Base-by-base conservation (phyloP, 2,113 vertebrate species). In the Pandion haliaetus region DNA sequence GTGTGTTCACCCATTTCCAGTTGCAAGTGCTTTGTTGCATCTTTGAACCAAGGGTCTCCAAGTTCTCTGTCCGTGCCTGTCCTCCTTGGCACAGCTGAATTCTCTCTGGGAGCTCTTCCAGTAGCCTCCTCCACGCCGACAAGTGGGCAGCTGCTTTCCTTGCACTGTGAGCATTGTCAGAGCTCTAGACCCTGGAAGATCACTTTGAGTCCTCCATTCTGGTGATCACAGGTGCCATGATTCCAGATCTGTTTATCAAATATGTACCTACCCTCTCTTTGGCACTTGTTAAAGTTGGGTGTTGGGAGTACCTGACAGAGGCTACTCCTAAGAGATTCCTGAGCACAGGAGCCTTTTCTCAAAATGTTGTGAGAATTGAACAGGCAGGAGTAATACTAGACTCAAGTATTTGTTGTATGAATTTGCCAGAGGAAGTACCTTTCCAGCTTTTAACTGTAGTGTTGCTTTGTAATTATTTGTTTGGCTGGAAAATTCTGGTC, bases 401-500 rank as follows among this genome's bases (percentile, higher is more conserved):
- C 32, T 65, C 23, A 8, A 23, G 82, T 63, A 63, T 79, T 23
- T 82, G 52, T 71, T 86, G 42, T 69, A 50, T 85, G 58, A 82
- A 94, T 63, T 86, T 80, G 62, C 69, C 73, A 90, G 49, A 76
- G 90, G 69, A 95, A 82, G 80, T n/a, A 91, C 81, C 83, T 95
- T 80, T 85, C 74, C 85, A 74, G 90, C 72, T 88, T 82, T 74
- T 65, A 85, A 61, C 91, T 91, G 36, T 31, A 80, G 66, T 16
- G 26, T 80, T 93, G 73, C 61, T 85, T 72, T 93, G 73, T 94
- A 87, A 82, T 85, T 91, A 90, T 58, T 93, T 63, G 63, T 89
- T 89, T 88, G 84, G 89, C 86, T 94, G 91, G 86, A 95, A 94
- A 90, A 85, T 70, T 94, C 81, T 81, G 62, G 74, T 12, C 67